These are phyloP conservation scores for Poeciliopsis presidionis DNA, from an alignment of 2,797 vertebrate genomes.

Conservation along the genomic window DNA sequence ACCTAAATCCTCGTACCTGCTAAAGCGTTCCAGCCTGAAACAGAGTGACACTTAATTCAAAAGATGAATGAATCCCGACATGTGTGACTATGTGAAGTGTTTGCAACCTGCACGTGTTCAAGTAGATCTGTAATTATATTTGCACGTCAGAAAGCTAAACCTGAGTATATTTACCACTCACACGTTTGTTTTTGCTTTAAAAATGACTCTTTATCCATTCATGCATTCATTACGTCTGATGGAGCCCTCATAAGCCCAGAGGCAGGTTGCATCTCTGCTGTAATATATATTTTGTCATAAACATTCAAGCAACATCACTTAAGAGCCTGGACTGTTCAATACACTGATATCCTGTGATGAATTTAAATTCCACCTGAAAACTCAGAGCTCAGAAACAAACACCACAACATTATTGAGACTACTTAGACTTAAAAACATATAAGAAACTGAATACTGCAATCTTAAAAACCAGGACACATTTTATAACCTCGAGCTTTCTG, in stretches of 20 bases:
- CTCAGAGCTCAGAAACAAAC: neutral
- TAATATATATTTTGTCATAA: neutral
- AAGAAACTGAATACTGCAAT: neutral
- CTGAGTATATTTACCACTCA: neutral
- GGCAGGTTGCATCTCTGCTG: neutral
- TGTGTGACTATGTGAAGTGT: constrained; percentile 1
- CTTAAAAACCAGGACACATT: neutral
- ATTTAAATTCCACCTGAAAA: neutral
- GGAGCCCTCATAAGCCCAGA: neutral
- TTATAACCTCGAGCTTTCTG: neutral
- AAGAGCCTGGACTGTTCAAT: neutral
- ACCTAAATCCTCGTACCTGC: constrained; percentile 25
- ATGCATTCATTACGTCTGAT: neutral
- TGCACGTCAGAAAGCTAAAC: neutral
- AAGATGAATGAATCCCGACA: constrained; percentile 11
- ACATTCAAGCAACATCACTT: neutral
- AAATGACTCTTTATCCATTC: neutral
- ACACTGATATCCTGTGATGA: neutral
- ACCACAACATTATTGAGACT: neutral
- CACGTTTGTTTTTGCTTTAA: neutral
- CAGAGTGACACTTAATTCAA: constrained; percentile 20
- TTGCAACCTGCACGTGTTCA: neutral
- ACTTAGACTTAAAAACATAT: neutral
- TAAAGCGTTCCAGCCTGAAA: constrained; percentile 22
- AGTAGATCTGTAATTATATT: neutral